A percentile compares a stretch with the other conserved stretches of the same genome.
phyloP scores from a whole-genome alignment of 2,797 vertebrate species.

The Melanotaenia maccullochi region DNA sequence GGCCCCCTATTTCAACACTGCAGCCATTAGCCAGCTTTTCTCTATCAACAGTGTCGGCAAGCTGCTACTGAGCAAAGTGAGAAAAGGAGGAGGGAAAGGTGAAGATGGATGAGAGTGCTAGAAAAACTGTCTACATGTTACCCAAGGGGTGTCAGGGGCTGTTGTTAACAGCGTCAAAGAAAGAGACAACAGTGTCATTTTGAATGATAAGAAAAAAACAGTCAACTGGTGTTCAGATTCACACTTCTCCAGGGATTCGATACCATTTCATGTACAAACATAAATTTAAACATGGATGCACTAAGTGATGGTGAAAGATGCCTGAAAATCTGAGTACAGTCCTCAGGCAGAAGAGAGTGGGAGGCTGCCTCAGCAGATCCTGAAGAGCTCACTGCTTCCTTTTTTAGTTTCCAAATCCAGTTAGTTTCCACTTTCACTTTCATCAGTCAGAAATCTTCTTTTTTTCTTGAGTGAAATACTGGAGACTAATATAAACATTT shows the following conservation, averaged over 20 bases:
- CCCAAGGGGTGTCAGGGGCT: constrained; percentile 2
- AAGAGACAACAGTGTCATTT: constrained; percentile 13
- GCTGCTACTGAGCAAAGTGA: constrained; percentile 39
- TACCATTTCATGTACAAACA: constrained; percentile 16
- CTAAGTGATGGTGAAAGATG: constrained; percentile 20
- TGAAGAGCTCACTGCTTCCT: constrained; percentile 18
- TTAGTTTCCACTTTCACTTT: constrained; percentile 2
- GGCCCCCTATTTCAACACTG: constrained; percentile 62
- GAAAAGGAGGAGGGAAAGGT: constrained; percentile 5
- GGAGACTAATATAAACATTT: neutral
- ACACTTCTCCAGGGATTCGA: constrained; percentile 8
- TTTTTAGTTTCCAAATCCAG: constrained; percentile 22
- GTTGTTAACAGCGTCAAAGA: constrained; percentile 19
- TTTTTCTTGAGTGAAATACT: neutral
- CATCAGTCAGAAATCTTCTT: neutral
- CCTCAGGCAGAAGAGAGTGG: constrained; percentile 42
- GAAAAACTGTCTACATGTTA: constrained; percentile 54
- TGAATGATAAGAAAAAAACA: constrained; percentile 21
- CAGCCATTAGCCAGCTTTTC: constrained; percentile 59
- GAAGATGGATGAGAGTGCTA: constrained; percentile 54
- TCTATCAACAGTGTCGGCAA: constrained; percentile 46
- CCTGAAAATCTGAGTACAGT: constrained; percentile 26
- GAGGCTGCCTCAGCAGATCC: constrained; percentile 35
- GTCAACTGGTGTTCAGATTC: constrained; percentile 17
- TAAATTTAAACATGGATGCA: constrained; percentile 11